Evolutionary conservation across 2,888 invertebrate genomes (phyloP), one percentile per base, ranked within the genome.

Genomic region (Seladonia tumulorum): DNA sequence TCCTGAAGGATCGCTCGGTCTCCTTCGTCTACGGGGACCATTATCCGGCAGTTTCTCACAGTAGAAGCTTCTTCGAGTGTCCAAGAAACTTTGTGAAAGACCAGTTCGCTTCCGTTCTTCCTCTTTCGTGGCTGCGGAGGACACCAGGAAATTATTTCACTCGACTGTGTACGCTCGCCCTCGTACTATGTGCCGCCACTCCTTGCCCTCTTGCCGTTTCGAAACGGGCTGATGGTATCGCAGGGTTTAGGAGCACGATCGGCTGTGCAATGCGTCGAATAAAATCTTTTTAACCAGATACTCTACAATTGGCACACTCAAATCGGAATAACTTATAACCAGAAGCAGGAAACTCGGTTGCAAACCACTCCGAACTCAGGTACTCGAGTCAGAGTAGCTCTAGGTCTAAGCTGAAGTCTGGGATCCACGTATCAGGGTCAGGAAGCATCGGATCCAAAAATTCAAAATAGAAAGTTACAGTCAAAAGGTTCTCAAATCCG

Each of bases 81-180:
- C 93, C 93, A 92, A 93, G 94, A 94, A 94, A 94, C 94, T 94
- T 93, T 93, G 92, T 93, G 90, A 92, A 90, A 89, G 88, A 90
- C 89, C 89, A 89, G 87, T 90, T 85, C 86, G 89, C 88, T 89
- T 88, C 90, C 90, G 89, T 88, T 89, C 90, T 87, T 90, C 89
- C 84, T 87, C 88, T 87, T 88, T 90, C 88, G 88, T 88, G 82
- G 91, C 93, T 93, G 93, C 89, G 83, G 87, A 90, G 90, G 93
- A 94, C 93, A 92, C 93, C 94, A 93, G 93, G 94, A 94, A 94
- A 94, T 94, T 94, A 93, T 94, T 92, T 93, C 91, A 90, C 88
- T 90, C 86, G 86, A 84, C 82, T 88, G 85, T 88, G 85, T 85
- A 90, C 42, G 80, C 70, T 86, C 81, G 73, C 82, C 80, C 85